Conservation (phyloP, 2,113 vertebrate species). For the Callopanchax toddi region DNA sequence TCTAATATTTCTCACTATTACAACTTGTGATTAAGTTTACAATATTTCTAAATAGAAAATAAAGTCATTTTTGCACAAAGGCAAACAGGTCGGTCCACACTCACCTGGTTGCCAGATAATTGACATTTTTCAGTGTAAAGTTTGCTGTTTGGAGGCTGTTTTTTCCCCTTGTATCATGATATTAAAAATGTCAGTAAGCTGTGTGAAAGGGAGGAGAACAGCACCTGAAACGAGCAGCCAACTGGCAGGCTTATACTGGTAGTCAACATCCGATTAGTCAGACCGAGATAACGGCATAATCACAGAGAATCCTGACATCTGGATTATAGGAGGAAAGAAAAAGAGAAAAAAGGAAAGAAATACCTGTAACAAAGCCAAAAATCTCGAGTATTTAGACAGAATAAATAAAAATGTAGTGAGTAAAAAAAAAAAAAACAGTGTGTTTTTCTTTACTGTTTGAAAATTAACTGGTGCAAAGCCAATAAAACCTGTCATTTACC, state of each 20-base stretch:
- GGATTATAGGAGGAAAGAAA: neutral
- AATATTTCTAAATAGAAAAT: no score
- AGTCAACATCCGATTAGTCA: conserved; percentile 5
- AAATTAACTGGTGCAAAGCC: no score
- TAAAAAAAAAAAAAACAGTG: no score
- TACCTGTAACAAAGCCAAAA: neutral
- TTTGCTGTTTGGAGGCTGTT: neutral
- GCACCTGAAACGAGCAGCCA: neutral
- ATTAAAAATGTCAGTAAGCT: neutral
- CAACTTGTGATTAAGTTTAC: no score
- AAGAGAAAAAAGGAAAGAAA: neutral
- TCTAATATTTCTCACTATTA: no score
- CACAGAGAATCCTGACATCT: neutral
- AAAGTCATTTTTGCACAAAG: no score
- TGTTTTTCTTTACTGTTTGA: no score
- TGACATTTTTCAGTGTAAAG: no score
- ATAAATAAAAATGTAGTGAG: no score
- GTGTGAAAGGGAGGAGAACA: neutral
- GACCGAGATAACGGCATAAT: neutral
- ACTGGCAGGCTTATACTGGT: conserved; percentile 1
- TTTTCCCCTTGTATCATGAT: neutral
- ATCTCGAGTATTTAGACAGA: neutral
- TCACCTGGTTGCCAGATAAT: no score
- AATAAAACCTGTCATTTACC: no score
- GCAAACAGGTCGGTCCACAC: no score